phyloP scores from a whole-genome alignment of 2,113 vertebrate species.

The Brachyhypopomus gauderio region DNA sequence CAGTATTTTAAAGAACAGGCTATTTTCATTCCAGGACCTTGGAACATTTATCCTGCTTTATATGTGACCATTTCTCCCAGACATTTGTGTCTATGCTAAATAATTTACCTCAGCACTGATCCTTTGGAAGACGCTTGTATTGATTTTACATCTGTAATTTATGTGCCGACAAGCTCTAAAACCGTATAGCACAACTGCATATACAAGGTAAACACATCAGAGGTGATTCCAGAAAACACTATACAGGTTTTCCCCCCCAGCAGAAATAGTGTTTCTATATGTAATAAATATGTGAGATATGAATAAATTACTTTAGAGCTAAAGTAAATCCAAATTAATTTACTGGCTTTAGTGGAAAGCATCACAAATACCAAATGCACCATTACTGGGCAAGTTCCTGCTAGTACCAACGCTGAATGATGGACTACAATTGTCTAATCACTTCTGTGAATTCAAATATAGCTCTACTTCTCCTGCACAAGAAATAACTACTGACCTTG shows the following conservation, averaged over 20 bases:
- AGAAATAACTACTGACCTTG: neutral
- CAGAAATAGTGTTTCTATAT: too few species aligned
- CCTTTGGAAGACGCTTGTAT: neutral
- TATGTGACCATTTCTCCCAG: neutral
- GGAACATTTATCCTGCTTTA: neutral
- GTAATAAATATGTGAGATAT: too few species aligned
- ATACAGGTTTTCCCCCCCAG: too few species aligned
- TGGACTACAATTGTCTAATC: neutral
- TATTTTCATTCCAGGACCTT: neutral
- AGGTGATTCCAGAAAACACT: neutral
- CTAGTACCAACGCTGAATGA: neutral
- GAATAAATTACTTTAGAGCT: too few species aligned
- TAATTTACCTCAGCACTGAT: slow-evolving; percentile 12
- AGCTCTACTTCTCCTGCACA: neutral
- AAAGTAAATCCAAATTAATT: neutral
- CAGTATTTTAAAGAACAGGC: slow-evolving; percentile 9
- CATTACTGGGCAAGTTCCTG: too few species aligned
- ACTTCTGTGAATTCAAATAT: neutral
- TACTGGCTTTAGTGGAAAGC: neutral
- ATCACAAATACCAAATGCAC: too few species aligned
- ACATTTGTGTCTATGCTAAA: slow-evolving; percentile 3
- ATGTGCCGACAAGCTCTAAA: slow-evolving; percentile 2
- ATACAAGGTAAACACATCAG: neutral
- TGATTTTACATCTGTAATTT: slow-evolving; percentile 9
- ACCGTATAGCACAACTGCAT: neutral